Evolutionary conservation across 2,888 invertebrate species (phyloP).

Genomic region (Nemotelus nigrinus): DNA sequence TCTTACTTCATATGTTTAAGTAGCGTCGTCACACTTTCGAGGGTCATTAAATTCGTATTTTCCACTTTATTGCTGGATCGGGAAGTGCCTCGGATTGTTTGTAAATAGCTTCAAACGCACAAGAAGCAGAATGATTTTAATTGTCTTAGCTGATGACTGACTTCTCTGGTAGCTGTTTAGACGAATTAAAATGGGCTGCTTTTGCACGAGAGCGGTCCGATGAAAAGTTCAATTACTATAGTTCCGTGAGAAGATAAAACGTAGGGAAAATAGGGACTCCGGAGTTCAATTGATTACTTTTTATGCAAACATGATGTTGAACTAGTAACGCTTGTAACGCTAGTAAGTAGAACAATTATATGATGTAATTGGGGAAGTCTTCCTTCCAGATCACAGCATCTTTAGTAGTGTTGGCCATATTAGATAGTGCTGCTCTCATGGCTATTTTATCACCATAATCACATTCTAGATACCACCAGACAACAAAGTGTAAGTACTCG

Average conservation of each 20-base stretch:
- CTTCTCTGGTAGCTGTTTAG: constrained; percentile 13
- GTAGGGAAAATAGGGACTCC: background rate
- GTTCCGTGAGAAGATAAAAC: background rate
- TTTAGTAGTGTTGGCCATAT: too few relatives aligned
- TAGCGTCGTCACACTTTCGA: constrained; percentile 23
- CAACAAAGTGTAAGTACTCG: too few relatives aligned
- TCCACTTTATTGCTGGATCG: constrained; percentile 3
- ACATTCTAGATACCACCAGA: too few relatives aligned
- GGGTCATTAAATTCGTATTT: constrained; percentile 26
- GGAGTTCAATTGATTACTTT: too few relatives aligned
- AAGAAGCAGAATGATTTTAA: background rate
- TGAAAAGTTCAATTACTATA: background rate
- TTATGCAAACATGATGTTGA: too few relatives aligned
- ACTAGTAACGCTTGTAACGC: too few relatives aligned
- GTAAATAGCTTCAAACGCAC: background rate
- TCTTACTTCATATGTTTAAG: background rate
- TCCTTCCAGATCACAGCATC: too few relatives aligned
- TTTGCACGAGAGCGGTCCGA: background rate
- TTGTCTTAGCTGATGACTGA: constrained; percentile 21
- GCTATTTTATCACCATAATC: too few relatives aligned
- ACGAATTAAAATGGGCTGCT: constrained; percentile 7
- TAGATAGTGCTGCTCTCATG: too few relatives aligned
- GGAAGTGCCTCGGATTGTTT: background rate
- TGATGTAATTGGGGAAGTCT: too few relatives aligned
- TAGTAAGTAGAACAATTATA: too few relatives aligned